Conservation (phyloP, 1,140 invertebrate genomes). For the Pseudomyrmex cubaensis region DNA sequence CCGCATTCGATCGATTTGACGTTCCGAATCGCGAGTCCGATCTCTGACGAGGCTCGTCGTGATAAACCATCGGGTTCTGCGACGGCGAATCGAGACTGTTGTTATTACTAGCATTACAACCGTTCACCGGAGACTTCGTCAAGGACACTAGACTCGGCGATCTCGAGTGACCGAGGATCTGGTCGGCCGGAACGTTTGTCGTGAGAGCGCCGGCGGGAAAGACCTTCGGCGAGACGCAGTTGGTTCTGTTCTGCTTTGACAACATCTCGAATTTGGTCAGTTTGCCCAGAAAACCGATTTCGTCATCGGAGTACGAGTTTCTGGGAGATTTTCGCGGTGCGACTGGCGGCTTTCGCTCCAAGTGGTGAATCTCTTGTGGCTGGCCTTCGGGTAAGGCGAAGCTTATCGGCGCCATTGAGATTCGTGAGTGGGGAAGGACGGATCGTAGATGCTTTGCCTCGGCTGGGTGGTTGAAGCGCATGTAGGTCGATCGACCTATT, state of each 20-base stretch:
- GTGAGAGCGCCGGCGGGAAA: conserved; percentile 91
- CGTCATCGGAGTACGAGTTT: conserved; percentile 85
- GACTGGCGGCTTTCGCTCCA: conserved; percentile 85
- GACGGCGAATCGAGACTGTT: conserved; percentile 64
- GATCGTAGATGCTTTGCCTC: conserved; percentile 94
- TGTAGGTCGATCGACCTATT: conserved; percentile 94
- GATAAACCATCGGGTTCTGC: conserved; percentile 78
- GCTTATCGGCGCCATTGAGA: conserved; percentile 91
- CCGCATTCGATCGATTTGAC: conserved; percentile 71
- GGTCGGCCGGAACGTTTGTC: conserved; percentile 92
- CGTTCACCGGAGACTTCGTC: conserved; percentile 68
- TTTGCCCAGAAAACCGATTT: conserved; percentile 84
- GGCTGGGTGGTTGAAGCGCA: conserved; percentile 95
- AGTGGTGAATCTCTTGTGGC: conserved; percentile 73
- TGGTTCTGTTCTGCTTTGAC: conserved; percentile 78
- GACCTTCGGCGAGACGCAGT: conserved; percentile 90
- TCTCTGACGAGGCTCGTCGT: conserved; percentile 68
- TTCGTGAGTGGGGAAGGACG: conserved; percentile 90
- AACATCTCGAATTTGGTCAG: conserved; percentile 84
- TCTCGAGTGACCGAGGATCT: conserved; percentile 87
- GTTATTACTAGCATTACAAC: conserved; percentile 52
- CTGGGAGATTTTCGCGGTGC: conserved; percentile 84
- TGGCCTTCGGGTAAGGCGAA: conserved; percentile 81
- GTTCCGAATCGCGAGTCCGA: conserved; percentile 42
- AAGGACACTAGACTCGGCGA: conserved; percentile 80